phyloP scores from a whole-genome alignment of 2,888 invertebrate genomes.

The Drosophila cognata region DNA sequence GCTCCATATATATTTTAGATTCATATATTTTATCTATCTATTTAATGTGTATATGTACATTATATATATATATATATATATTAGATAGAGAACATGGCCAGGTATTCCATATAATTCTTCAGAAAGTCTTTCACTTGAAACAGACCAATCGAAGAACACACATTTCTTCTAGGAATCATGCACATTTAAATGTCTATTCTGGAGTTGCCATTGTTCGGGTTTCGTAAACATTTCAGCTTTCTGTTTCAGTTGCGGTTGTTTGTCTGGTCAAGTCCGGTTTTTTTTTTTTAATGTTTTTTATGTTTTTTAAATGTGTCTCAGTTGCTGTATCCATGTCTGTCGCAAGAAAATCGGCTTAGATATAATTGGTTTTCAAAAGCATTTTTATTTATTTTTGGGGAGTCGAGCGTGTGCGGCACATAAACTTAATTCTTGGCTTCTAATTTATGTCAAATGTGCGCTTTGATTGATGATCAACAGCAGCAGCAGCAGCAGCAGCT shows the following conservation, averaged over 20 bases:
- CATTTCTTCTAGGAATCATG: neutral
- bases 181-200: constrained; percentile 34
- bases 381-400: constrained; percentile 13
- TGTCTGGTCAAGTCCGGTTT: constrained; percentile 37
- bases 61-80: neutral
- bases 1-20: too few species aligned
- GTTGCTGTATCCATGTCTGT: constrained; percentile 32
- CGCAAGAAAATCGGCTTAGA: constrained; percentile 60
- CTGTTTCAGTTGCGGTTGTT: constrained; percentile 36
- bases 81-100: neutral
- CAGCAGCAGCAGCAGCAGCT: constrained; percentile 1
- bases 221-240: constrained; percentile 50
- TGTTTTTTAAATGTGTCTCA: constrained; percentile 7
- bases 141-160: neutral
- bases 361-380: constrained; percentile 44
- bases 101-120: neutral
- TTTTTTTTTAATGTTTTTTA: neutral
- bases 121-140: neutral
- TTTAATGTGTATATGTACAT: too few species aligned
- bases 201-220: constrained; percentile 25
- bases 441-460: constrained; percentile 78
- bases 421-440: constrained; percentile 71
- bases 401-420: constrained; percentile 31
- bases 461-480: constrained; percentile 76
- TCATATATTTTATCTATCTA: neutral